Evolutionary conservation across 2,797 vertebrate species (phyloP), one percentile per base, ranked within the genome.

Genomic region (Bryconaethiops microstoma): DNA sequence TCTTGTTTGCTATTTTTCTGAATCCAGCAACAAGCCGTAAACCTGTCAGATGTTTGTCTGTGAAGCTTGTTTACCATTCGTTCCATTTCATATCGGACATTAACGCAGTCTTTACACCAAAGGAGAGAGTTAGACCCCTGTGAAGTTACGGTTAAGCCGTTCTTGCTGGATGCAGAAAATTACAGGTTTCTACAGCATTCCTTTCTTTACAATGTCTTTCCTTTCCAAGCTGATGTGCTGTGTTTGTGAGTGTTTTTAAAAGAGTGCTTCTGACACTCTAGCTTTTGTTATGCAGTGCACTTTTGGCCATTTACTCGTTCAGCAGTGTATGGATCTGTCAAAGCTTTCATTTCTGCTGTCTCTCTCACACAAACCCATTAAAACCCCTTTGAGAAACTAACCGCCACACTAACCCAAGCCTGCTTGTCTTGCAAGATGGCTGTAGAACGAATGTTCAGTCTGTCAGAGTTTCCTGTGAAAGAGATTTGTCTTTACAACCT

Each of bases 81-180:
- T 40, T 76, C 90, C 94, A 95, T 94, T 92, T 92, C 93, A 95
- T 88, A 50, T 89, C 89, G 78, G 71, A 83, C 78, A 87, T 87
- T 72, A 59, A 76, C 50, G 76, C 90, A 88, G 84, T 71, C 71
- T 78, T 77, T 75, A 42, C 75, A 81, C 52, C 23, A 77, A 78
- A 65, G 76, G 23, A 65, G 21, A 62, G 57, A 35, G 68, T 63
- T 59, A 42, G 21, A 72, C 13, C 16, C 35, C 23, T 17, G 57
- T 21, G 52, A 6, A 57, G 63, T 71, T 74, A 40, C 74, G 23
- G 21, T 8, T 14, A 54, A 70, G 57, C 64, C 17, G 54, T 42
- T 74, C 76, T 94, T 95, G 94, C 95, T 96, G 95, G 95, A 96
- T 96, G 93, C 95, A 96, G 95, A 95, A 95, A 95, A 93, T 35